These are phyloP conservation scores for Siderastrea radians DNA, from an alignment of 92 coral and sea anemone genomes.

Conservation along the genomic window DNA sequence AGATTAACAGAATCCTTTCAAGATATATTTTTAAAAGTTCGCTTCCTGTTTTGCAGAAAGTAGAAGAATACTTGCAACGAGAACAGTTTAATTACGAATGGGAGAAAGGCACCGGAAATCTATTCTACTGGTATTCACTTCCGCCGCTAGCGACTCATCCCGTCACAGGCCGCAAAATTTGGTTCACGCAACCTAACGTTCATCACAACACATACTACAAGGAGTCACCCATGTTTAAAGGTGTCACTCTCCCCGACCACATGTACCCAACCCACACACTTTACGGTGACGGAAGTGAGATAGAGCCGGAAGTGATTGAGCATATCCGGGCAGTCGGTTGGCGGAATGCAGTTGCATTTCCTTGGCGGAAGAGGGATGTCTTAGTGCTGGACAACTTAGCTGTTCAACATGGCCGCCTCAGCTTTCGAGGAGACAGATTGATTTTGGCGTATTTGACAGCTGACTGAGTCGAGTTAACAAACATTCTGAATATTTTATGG, in stretches of 20 bases:
- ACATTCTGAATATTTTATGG: not conserved
- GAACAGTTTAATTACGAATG: constrained; percentile 74
- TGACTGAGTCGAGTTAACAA: constrained; percentile 26
- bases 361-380: constrained; percentile 88
- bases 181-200: constrained; percentile 90
- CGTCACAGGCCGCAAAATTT: constrained; percentile 76
- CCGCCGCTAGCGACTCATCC: constrained; percentile 83
- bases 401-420: constrained; percentile 76
- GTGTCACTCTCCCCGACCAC: constrained; percentile 67
- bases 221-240: constrained; percentile 92
- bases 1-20: not conserved
- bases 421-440: constrained; percentile 77
- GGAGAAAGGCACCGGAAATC: constrained; percentile 68
- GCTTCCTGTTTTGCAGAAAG: constrained; percentile 50
- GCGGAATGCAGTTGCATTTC: constrained; percentile 89
- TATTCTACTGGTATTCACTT: constrained; percentile 84
- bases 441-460: constrained; percentile 75
- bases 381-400: constrained; percentile 77
- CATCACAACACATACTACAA: constrained; percentile 92
- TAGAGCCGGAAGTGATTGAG: constrained; percentile 85
- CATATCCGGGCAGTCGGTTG: constrained; percentile 82
- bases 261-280: constrained; percentile 83
- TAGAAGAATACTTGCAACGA: constrained; percentile 71
- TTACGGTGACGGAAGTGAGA: constrained; percentile 88
- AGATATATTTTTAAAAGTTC: not conserved